Conservation (phyloP, 2,113 vertebrate genomes). For the Lipophrys pholis region DNA sequence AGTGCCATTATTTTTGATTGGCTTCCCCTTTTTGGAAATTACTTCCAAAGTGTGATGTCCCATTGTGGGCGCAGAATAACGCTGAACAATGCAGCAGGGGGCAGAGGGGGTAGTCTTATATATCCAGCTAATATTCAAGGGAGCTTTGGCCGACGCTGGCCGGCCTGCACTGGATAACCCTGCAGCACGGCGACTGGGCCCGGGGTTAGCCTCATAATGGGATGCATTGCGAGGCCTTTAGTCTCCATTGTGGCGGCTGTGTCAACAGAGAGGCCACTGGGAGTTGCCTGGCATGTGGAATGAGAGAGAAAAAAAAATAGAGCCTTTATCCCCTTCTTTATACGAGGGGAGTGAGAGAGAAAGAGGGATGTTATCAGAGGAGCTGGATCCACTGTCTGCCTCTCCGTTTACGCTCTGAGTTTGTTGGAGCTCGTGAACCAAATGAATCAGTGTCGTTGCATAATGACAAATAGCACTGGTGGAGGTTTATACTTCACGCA, state of each 20-base stretch:
- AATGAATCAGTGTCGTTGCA: background rate
- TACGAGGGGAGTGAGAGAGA: background rate
- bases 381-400: slow-evolving; percentile 58
- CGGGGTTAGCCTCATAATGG: slow-evolving; percentile 92
- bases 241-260: slow-evolving; percentile 92
- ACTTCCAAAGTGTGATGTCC: slow-evolving; percentile 99
- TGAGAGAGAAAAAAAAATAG: slow-evolving; percentile 84
- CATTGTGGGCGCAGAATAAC: slow-evolving; percentile 93
- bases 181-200: slow-evolving; percentile 89
- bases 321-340: slow-evolving; percentile 84
- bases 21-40: slow-evolving; percentile 92
- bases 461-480: background rate
- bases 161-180: slow-evolving; percentile 82
- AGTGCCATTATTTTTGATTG: slow-evolving; percentile 99
- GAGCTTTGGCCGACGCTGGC: slow-evolving; percentile 82
- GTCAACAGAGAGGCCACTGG: slow-evolving; percentile 96
- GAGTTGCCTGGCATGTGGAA: slow-evolving; percentile 91
- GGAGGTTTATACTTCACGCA: too few relatives aligned
- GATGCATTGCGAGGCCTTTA: slow-evolving; percentile 91
- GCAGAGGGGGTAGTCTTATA: slow-evolving; percentile 84
- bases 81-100: slow-evolving; percentile 91
- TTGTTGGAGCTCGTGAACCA: background rate
- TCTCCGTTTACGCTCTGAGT: background rate
- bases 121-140: slow-evolving; percentile 89
- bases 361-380: slow-evolving; percentile 76